Percentiles rank a stretch among this genome's conserved stretches.
Evolutionary conservation across 2,797 vertebrate genomes (phyloP).

Genomic region (Halcyon leucocephala): DNA sequence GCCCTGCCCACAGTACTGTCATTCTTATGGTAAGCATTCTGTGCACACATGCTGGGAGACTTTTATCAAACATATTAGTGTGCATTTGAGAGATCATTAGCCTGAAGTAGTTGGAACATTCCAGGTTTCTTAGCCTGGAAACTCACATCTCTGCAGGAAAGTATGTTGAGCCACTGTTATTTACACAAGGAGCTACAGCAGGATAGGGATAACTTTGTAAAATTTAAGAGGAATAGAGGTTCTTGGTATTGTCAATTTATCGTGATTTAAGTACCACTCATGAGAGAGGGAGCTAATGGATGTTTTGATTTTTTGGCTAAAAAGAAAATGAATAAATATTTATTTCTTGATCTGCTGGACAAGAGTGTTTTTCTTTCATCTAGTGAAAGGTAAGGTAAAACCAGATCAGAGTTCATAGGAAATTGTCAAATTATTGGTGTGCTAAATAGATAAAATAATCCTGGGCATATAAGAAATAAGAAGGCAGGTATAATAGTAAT

Average conservation of each 20-base stretch:
- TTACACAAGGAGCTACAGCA: conserved; percentile 33
- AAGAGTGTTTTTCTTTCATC: neutral
- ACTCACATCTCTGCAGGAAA: conserved; percentile 50
- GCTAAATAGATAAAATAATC: neutral
- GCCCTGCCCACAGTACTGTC: conserved; percentile 73
- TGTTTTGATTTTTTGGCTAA: neutral
- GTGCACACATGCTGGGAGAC: conserved; percentile 80
- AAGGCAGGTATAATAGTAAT: neutral
- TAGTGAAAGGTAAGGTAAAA: neutral
- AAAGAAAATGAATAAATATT: neutral
- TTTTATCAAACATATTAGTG: conserved; percentile 81
- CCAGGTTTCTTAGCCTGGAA: conserved; percentile 61
- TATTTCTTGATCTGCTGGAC: neutral
- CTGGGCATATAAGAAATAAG: neutral
- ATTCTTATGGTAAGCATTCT: conserved; percentile 88
- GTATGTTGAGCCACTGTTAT: conserved; percentile 9
- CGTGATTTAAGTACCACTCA: neutral
- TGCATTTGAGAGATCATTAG: conserved; percentile 84
- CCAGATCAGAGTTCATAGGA: neutral
- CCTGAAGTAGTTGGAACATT: conserved; percentile 78
- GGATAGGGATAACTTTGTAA: neutral
- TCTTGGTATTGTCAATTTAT: neutral
- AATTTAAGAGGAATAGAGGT: neutral
- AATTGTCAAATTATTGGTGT: neutral
- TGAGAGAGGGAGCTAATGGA: neutral